A percentile compares a stretch with the other conserved stretches of the same genome.
These are phyloP conservation scores for Spea multiplicata DNA, from an alignment of 2,113 vertebrate species.

Conservation along the genomic window DNA sequence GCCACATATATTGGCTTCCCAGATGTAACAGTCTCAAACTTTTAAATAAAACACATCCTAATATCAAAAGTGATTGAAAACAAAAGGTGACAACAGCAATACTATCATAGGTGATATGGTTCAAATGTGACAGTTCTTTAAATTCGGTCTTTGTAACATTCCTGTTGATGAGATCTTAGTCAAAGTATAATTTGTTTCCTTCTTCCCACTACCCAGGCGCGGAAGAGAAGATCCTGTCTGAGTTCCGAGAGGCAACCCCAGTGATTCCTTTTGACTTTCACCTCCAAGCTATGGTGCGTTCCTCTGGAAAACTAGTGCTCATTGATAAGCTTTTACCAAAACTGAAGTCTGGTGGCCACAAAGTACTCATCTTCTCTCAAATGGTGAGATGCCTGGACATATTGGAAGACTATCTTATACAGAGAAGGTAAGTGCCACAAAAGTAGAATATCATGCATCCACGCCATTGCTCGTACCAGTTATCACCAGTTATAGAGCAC, in stretches of 20 bases:
- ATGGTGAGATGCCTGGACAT: slow-evolving; percentile 97
- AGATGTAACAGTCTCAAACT: too few relatives aligned
- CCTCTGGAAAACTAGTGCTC: slow-evolving; percentile 91
- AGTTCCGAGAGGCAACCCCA: slow-evolving; percentile 80
- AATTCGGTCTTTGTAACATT: too few relatives aligned
- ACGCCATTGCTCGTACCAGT: too few relatives aligned
- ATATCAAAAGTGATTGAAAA: too few relatives aligned
- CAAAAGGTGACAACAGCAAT: too few relatives aligned
- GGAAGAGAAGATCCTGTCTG: slow-evolving; percentile 90
- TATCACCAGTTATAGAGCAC: too few relatives aligned
- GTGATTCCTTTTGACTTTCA: slow-evolving; percentile 81
- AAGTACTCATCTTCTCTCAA: slow-evolving; percentile 96
- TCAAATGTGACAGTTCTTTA: too few relatives aligned
- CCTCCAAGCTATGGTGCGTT: slow-evolving; percentile 90
- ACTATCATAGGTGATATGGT: too few relatives aligned
- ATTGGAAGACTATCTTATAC: slow-evolving; percentile 94
- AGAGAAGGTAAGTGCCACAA: slow-evolving; percentile 75
- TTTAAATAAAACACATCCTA: too few relatives aligned
- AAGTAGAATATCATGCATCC: too few relatives aligned
- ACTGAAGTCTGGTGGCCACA: slow-evolving; percentile 90
- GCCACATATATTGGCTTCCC: too few relatives aligned
- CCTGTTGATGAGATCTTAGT: too few relatives aligned
- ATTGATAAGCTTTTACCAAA: slow-evolving; percentile 93
- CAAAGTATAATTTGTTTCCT: not conserved
- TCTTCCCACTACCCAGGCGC: slow-evolving; percentile 67